A percentile compares a stretch with the other conserved stretches of the same genome.
Evolutionary conservation across 2,113 vertebrate species (phyloP).

Genomic region (Jacana jacana): DNA sequence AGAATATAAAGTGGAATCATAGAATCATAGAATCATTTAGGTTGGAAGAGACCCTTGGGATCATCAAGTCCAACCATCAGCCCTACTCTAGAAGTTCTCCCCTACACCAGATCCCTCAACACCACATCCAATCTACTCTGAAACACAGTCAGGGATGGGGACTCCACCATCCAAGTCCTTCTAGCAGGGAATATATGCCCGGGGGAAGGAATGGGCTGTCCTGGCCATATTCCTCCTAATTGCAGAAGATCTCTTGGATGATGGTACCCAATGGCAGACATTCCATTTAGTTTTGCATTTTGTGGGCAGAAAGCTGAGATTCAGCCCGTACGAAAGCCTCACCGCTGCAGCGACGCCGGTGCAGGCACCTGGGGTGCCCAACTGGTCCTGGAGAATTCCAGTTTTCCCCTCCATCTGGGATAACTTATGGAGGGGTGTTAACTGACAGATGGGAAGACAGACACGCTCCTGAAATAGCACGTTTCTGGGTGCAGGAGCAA

Average conservation of each 20-base stretch:
- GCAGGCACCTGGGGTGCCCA: background rate
- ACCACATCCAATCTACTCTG: too few relatives aligned
- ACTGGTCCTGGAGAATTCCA: background rate
- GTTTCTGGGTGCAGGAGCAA: background rate
- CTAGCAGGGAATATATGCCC: background rate
- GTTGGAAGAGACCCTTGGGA: too few relatives aligned
- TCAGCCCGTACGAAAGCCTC: background rate
- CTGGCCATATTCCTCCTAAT: background rate
- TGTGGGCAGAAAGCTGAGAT: background rate
- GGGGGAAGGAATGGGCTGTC: background rate
- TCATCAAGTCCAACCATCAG: too few relatives aligned
- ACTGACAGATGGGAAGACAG: constrained; percentile 36
- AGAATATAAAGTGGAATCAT: background rate
- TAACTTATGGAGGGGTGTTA: constrained; percentile 41
- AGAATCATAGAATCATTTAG: too few relatives aligned
- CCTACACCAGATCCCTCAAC: too few relatives aligned
- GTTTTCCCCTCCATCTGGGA: constrained; percentile 43
- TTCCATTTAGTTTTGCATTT: background rate
- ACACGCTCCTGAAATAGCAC: constrained; percentile 5
- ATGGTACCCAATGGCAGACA: background rate
- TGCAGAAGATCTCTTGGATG: background rate
- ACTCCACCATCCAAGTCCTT: background rate
- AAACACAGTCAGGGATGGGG: too few relatives aligned
- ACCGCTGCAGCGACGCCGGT: background rate
- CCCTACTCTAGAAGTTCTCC: too few relatives aligned